Evolutionary conservation across 2,888 invertebrate genomes (phyloP).

Genomic region (Anticlea derivata): DNA sequence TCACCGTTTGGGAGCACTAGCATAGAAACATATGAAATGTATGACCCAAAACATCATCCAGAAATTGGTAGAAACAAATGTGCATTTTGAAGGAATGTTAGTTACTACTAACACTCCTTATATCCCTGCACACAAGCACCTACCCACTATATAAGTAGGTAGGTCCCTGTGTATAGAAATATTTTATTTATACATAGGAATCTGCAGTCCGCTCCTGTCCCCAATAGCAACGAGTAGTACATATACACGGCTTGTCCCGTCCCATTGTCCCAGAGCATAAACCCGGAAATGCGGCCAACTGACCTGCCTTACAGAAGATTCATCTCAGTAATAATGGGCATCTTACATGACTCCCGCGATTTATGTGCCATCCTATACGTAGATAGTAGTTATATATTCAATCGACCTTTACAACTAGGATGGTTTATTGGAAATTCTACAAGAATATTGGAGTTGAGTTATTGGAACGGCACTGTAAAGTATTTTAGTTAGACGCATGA

Average conservation of each 20-base stretch:
- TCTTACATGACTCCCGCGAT: constrained; percentile 7
- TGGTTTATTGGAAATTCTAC: constrained; percentile 7
- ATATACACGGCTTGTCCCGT: constrained; percentile 1
- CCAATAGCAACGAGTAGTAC: too few relatives aligned
- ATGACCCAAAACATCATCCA: too few relatives aligned
- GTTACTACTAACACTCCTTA: too few relatives aligned
- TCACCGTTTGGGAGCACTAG: too few relatives aligned
- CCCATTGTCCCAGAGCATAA: constrained; percentile 2
- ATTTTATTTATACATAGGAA: too few relatives aligned
- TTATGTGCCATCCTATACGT: constrained; percentile 4
- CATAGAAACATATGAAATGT: too few relatives aligned
- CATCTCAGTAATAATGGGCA: constrained; percentile 9
- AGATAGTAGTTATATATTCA: neutral
- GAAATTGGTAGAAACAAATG: too few relatives aligned
- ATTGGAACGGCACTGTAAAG: neutral
- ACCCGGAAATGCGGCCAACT: neutral
- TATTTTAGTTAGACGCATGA: neutral
- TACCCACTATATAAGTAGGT: too few relatives aligned
- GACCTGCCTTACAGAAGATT: constrained; percentile 2
- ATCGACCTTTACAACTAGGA: neutral
- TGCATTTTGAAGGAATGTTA: too few relatives aligned
- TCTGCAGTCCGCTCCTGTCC: too few relatives aligned
- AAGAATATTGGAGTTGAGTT: neutral
- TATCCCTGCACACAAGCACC: too few relatives aligned
- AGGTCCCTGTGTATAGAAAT: too few relatives aligned